Base-by-base conservation (phyloP, 92 coral and sea anemone species). In the Porites cylindrica region DNA sequence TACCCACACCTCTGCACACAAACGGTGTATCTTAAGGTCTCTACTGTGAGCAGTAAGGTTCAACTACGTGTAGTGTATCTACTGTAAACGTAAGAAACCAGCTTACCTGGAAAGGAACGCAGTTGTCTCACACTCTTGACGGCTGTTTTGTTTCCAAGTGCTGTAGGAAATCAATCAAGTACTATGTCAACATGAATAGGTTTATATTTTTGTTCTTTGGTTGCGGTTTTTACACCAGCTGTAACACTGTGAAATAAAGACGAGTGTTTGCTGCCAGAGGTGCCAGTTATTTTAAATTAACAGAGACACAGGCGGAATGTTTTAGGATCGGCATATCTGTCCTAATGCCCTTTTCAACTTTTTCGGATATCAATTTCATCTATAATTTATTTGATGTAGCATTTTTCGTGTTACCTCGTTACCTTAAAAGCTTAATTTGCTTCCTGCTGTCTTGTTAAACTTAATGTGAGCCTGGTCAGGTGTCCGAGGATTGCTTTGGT, bases 341-440 rank as follows among this genome's bases (percentile, higher is more conserved):
- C 73, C 72, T 56, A 38, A 52, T 70, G 26, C 70, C 38, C 51
- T 14, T 43, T 50, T 29, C 51, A 29, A 59, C 19, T 59, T 82
- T 68, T 70, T 54, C 78, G 69, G 65, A 70, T 69, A 82, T 70
- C 82, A 70, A 70, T 82, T 70, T 82, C 86, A 82, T 82, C 69
- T 38, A 74, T 68, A 53, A 56, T 14, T 56, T 56, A 56, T 56
- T 70, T 70, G 70, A 32, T 70, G 16, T 19, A 43, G 59, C 78
- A 26, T 21, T 66, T 68, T 81, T 56, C 62, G 58, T 43, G 77
- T 70, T 82, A 82, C 86, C 86, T 82, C 53, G 68, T 82, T 54
- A 16, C 51, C n/a, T 29, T 32, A 14, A 81, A 69, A 53, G 58
- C 14, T 19, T 13, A 23, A 18, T 32, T 20, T 54, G 50, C 38